Conservation (phyloP, 2,797 vertebrate genomes). For the Pseudomugil tenellus region DNA sequence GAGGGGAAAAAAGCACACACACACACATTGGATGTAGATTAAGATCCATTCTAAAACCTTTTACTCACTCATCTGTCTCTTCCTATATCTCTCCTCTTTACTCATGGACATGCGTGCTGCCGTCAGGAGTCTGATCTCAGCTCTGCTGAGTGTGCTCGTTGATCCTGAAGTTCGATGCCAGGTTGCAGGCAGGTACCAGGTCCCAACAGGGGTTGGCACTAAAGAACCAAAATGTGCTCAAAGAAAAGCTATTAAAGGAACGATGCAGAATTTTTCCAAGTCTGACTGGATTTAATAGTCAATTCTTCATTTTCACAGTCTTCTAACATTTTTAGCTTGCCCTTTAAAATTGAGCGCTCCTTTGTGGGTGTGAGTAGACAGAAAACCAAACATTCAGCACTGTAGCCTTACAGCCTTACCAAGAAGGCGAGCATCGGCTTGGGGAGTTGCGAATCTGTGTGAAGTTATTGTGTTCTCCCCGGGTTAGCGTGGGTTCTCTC, state of each 20-base stretch:
- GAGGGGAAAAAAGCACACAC: too few relatives aligned
- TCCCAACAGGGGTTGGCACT: conserved; percentile 46
- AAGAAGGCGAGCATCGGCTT: too few relatives aligned
- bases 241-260: conserved; percentile 39
- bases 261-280: conserved; percentile 37
- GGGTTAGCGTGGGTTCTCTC: too few relatives aligned
- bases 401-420: too few relatives aligned
- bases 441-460: too few relatives aligned
- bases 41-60: conserved; percentile 14
- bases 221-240: conserved; percentile 33
- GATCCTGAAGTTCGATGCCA: conserved; percentile 64
- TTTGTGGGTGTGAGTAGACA: neutral
- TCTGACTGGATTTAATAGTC: conserved; percentile 37
- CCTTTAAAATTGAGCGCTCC: neutral
- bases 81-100: conserved; percentile 26
- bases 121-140: conserved; percentile 53
- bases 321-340: conserved; percentile 13
- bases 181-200: conserved; percentile 69
- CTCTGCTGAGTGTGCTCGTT: conserved; percentile 61
- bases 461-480: too few relatives aligned
- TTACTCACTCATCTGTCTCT: conserved; percentile 25
- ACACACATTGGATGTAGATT: too few relatives aligned
- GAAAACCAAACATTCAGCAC: neutral
- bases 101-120: conserved; percentile 26
- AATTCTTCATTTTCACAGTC: conserved; percentile 17